Evolutionary conservation across 2,113 vertebrate genomes (phyloP).

Genomic region (Strix uralensis): DNA sequence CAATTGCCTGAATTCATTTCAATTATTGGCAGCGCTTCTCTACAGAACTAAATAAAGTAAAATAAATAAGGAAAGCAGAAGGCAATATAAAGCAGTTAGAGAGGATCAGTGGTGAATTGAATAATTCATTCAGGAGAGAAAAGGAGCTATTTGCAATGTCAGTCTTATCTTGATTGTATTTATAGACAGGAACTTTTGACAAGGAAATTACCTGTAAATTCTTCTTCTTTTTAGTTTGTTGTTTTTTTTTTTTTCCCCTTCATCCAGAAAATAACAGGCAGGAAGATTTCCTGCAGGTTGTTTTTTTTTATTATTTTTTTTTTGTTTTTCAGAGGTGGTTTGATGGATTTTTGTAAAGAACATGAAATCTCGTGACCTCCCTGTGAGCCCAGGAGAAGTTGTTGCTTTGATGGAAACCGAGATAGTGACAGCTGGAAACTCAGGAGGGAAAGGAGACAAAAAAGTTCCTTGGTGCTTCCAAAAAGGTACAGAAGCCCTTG

Average conservation of each 20-base stretch:
- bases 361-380: background rate
- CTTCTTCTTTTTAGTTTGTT: background rate
- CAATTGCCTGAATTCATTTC: slow-evolving; percentile 29
- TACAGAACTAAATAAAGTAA: slow-evolving; percentile 44
- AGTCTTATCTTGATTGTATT: slow-evolving; percentile 64
- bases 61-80: slow-evolving; percentile 56
- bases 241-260: background rate
- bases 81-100: slow-evolving; percentile 58
- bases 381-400: background rate
- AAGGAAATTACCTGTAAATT: slow-evolving; percentile 70
- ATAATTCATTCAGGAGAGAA: slow-evolving; percentile 69
- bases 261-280: background rate
- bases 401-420: background rate
- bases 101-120: slow-evolving; percentile 63
- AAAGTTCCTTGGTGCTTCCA: background rate
- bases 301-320: background rate
- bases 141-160: slow-evolving; percentile 61
- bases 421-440: background rate
- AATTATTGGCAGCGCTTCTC: background rate
- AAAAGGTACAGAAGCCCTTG: background rate
- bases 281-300: slow-evolving; percentile 1
- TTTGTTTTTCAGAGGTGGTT: background rate
- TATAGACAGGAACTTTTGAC: slow-evolving; percentile 69
- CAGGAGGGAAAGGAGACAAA: background rate
- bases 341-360: slow-evolving; percentile 15